phyloP scores from a whole-genome alignment of 2,797 vertebrate species.

The Aeoliscus strigatus region DNA sequence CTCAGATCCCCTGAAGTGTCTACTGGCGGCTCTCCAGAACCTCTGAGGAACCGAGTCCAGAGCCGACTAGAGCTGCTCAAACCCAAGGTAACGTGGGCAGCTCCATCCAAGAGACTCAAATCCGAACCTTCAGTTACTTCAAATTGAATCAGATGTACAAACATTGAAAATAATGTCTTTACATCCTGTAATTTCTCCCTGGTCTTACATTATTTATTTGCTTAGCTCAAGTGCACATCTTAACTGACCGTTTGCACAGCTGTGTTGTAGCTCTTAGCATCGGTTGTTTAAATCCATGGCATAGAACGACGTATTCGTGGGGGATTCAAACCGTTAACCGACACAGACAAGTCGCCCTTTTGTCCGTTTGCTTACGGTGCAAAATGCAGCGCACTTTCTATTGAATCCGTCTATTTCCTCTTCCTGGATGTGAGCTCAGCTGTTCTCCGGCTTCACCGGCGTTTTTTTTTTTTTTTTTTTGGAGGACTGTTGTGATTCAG shows the following conservation, averaged over 20 bases:
- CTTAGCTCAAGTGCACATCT: conserved; percentile 61
- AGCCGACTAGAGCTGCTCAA: conserved; percentile 71
- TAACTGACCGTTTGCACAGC: conserved; percentile 70
- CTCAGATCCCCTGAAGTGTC: conserved; percentile 80
- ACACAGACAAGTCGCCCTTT: conserved; percentile 28
- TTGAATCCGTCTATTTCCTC: conserved; percentile 14
- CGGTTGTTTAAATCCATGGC: conserved; percentile 42
- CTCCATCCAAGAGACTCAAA: conserved; percentile 36
- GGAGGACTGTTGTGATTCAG: not conserved
- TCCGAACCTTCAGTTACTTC: conserved; percentile 54
- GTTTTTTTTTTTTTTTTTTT: too few species aligned
- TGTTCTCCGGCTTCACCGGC: not conserved
- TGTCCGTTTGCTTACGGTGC: conserved; percentile 30
- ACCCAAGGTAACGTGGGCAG: conserved; percentile 78
- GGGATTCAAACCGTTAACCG: conserved; percentile 45
- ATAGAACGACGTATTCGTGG: conserved; percentile 39
- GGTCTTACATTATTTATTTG: conserved; percentile 70
- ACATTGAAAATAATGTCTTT: conserved; percentile 69
- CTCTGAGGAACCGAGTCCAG: conserved; percentile 78
- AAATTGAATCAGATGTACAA: conserved; percentile 72
- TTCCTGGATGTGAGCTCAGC: conserved; percentile 8
- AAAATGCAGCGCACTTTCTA: conserved; percentile 5
- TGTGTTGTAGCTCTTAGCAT: conserved; percentile 58
- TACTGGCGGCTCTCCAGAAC: conserved; percentile 76
- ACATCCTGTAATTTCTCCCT: conserved; percentile 69